Percentiles rank a stretch among this genome's conserved stretches.
phyloP scores from a whole-genome alignment of 2,888 invertebrate genomes.

The Drosophila seclusa region DNA sequence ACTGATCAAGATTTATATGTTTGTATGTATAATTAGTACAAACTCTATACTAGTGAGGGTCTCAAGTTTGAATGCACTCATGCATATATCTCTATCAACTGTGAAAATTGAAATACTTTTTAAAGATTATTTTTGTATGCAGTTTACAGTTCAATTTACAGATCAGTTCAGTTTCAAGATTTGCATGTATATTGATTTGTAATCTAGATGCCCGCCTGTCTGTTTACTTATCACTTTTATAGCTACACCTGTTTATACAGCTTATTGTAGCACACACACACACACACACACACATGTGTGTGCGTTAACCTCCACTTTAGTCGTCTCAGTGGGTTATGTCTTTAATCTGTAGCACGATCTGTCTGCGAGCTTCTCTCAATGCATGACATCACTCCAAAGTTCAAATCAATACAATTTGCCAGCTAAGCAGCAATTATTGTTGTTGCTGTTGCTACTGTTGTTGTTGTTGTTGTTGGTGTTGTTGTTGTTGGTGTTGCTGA shows the following conservation, averaged over 20 bases:
- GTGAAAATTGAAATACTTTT: too few relatives aligned
- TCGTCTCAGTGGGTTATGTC: conserved; percentile 19
- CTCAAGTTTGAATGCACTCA: neutral
- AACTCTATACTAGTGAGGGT: neutral
- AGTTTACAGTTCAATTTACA: neutral
- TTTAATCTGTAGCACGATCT: conserved; percentile 23
- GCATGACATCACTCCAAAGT: conserved; percentile 56
- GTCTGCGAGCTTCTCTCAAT: conserved; percentile 28
- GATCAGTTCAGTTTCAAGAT: neutral
- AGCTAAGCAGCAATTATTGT: conserved; percentile 15
- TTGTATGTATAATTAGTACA: neutral
- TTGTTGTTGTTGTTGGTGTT: conserved; percentile 9
- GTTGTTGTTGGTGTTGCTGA: conserved; percentile 31
- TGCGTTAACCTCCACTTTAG: neutral
- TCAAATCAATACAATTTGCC: conserved; percentile 25
- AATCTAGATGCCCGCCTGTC: neutral
- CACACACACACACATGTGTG: neutral
- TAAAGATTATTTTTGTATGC: neutral
- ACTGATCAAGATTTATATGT: neutral
- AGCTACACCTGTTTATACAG: neutral
- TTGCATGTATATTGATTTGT: neutral
- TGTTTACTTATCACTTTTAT: neutral
- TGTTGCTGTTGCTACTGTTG: conserved; percentile 19
- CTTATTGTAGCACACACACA: neutral
- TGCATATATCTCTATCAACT: neutral